Base-by-base conservation (phyloP, 2,888 invertebrate species). In the Synergus itoensis region DNA sequence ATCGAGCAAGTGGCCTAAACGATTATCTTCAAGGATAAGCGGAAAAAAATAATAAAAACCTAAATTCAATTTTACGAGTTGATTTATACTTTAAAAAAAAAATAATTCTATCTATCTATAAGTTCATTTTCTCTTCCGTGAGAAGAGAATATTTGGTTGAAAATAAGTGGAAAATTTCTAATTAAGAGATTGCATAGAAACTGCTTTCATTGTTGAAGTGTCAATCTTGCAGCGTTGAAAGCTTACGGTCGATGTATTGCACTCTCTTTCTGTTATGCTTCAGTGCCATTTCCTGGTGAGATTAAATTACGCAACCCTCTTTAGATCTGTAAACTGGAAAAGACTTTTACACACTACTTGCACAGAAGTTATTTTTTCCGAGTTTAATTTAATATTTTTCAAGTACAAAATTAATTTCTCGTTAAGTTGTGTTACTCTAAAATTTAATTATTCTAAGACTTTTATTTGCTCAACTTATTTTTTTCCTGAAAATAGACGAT, bases 261-360 rank as follows among this genome's bases (percentile, higher is more conserved):
- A 45, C 45, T 69, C 69, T 48, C 48, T 48, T 69, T 69, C 28
- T 16, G 18, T 18, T 60, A 53, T 53, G 45, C 45, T 48, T 69
- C 14, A 69, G 69, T 69, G 69, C 69, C 48, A 69, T 48, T 69
- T 69, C 48, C 69, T 48, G 3, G 69, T 28, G 45, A n/a, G 69
- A 69, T 69, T 69, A 16, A 69, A 69, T 69, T 69, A 69, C 69
- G 28, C 16, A 45, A 69, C 14, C 48, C 14, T 21, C 69, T 12
- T 12, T 18, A 67, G 21, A 45, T 18, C 67, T 16, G 36, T 28
- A 28, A 69, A 69, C 9, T 48, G 14, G 8, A 16, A 69, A 69
- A 21, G 45, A 48, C 41, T 40, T 65, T 41, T 65, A 9, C 65
- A 16, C 8, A 28, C 45, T 69, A 16, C n/a, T 4, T 65, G n/a